A percentile compares a stretch with the other conserved stretches of the same genome.
These are phyloP conservation scores for Ptychobarbus kaznakovi DNA, from an alignment of 2,797 vertebrate genomes.

Conservation along the genomic window DNA sequence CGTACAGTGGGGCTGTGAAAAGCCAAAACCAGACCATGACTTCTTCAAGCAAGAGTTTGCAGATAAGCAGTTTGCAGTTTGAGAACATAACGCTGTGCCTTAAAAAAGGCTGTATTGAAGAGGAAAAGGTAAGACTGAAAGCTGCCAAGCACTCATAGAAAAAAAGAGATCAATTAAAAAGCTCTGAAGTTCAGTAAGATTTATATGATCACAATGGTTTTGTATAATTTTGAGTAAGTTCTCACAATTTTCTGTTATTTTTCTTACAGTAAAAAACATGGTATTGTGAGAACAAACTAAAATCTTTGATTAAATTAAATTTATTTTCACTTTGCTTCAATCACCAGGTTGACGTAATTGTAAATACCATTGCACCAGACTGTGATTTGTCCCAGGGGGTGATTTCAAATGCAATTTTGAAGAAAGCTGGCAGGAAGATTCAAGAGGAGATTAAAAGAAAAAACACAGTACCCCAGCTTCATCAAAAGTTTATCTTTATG, in stretches of 20 bases:
- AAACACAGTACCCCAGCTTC: rapidly evolving
- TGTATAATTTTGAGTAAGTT: too few species aligned
- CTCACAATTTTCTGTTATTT: too few species aligned
- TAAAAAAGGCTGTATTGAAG: conserved; percentile 68
- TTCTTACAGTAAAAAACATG: too few species aligned
- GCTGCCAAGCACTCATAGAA: too few species aligned
- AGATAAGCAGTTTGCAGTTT: conserved; percentile 34
- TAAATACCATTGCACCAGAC: conserved; percentile 61
- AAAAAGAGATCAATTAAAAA: too few species aligned
- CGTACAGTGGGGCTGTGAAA: neutral
- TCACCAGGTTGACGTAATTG: conserved; percentile 80
- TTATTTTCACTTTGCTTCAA: conserved; percentile 21
- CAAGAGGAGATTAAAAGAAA: conserved; percentile 54
- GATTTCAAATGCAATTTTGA: conserved; percentile 65
- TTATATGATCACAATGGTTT: too few species aligned
- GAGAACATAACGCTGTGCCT: conserved; percentile 67
- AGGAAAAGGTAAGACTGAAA: conserved; percentile 73
- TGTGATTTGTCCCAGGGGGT: rapidly evolving
- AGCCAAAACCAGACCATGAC: neutral
- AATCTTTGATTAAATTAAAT: too few species aligned
- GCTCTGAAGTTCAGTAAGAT: too few species aligned
- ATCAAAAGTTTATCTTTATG: neutral
- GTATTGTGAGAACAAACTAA: too few species aligned
- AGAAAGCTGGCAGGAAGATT: conserved; percentile 67
- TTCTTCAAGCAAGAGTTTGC: neutral